phyloP scores from a whole-genome alignment of 2,113 vertebrate genomes.

The Corythaixoides concolor region DNA sequence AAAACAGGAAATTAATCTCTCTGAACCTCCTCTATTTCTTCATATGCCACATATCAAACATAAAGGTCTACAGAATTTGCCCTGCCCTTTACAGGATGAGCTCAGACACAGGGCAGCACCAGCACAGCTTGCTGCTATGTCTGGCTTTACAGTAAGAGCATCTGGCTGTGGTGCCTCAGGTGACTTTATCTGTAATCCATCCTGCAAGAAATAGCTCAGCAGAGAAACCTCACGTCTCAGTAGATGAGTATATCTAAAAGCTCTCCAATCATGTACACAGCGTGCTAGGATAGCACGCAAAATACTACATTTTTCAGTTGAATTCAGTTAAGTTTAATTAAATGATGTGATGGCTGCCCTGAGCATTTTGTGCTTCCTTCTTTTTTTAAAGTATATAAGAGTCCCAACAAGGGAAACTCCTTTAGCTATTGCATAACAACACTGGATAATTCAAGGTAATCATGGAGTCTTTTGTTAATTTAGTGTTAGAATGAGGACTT shows the following conservation, averaged over 20 bases:
- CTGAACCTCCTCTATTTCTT: background rate
- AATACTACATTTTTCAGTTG: background rate
- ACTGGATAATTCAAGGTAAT: background rate
- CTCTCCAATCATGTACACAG: background rate
- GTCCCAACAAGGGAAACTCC: background rate
- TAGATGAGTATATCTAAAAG: background rate
- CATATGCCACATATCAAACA: background rate
- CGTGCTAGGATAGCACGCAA: background rate
- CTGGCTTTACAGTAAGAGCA: background rate
- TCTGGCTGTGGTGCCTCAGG: background rate
- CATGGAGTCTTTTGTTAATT: background rate
- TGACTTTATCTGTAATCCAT: background rate
- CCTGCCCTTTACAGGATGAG: background rate
- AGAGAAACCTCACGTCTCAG: background rate
- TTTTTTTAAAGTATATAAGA: background rate
- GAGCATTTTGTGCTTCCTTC: background rate
- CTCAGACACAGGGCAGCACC: background rate
- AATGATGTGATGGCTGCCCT: background rate
- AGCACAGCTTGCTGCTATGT: background rate
- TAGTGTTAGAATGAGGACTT: background rate
- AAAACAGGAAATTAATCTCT: background rate
- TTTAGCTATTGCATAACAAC: background rate
- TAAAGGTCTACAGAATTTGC: background rate
- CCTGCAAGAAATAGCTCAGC: background rate
- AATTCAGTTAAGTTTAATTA: background rate